phyloP scores from a whole-genome alignment of 2,888 invertebrate genomes.

The Macrosiphum euphorbiae region DNA sequence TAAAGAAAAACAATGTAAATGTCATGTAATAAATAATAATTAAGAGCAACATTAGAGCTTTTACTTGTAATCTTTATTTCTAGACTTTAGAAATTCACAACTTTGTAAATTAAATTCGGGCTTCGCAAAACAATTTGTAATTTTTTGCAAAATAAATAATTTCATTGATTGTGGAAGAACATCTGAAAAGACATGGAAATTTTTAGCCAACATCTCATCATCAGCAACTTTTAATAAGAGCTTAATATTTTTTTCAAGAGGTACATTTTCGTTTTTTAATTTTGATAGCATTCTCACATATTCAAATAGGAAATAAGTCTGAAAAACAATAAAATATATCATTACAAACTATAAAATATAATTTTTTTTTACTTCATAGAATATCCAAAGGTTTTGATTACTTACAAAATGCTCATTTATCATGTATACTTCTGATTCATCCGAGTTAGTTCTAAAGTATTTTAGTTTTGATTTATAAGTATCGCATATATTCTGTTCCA shows the following conservation, averaged over 20 bases:
- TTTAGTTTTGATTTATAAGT: slow-evolving; percentile 38
- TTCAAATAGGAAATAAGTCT: slow-evolving; percentile 26
- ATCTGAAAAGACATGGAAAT: background rate
- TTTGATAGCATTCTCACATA: background rate
- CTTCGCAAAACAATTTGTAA: background rate
- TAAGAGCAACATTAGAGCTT: background rate
- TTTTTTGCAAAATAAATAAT: background rate
- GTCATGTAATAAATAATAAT: background rate
- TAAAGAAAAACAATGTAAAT: background rate
- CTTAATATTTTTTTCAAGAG: background rate
- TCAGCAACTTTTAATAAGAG: slow-evolving; percentile 29
- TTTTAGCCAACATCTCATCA: background rate
- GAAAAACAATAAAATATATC: background rate
- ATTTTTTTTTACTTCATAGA: background rate
- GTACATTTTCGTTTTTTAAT: background rate
- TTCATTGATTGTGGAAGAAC: background rate
- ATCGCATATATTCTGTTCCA: background rate
- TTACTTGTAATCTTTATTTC: slow-evolving; percentile 22
- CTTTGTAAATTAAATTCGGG: background rate
- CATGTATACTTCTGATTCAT: background rate
- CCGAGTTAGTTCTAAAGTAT: background rate
- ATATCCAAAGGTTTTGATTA: background rate
- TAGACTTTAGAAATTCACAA: background rate
- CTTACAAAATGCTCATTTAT: slow-evolving; percentile 35
- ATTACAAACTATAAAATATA: background rate